Evolutionary conservation across 2,797 vertebrate species (phyloP).

Genomic region (Paramormyrops hopkinsi): DNA sequence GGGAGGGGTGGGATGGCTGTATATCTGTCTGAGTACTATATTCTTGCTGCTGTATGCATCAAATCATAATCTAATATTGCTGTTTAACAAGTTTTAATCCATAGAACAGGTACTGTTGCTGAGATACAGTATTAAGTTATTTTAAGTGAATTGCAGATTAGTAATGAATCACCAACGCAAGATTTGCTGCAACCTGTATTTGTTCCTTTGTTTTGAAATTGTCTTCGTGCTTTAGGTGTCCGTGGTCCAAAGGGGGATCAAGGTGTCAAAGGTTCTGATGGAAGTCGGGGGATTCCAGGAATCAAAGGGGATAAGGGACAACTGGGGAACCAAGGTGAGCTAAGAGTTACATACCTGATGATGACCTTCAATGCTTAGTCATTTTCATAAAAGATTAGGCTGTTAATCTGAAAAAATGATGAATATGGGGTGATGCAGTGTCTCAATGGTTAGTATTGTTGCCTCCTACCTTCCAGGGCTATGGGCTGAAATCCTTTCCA

Average conservation of each 20-base stretch:
- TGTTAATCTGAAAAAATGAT: neutral
- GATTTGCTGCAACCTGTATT: neutral
- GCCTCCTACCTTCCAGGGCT: neutral
- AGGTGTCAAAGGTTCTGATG: conserved; percentile 27
- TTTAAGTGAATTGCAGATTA: neutral
- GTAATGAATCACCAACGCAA: neutral
- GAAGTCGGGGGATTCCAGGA: conserved; percentile 28
- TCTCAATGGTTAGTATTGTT: neutral
- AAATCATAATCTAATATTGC: neutral
- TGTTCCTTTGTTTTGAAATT: neutral
- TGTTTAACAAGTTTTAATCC: neutral
- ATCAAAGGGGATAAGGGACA: conserved; percentile 33
- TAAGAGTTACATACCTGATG: neutral
- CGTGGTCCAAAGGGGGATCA: conserved; percentile 15
- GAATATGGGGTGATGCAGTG: neutral
- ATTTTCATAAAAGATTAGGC: neutral
- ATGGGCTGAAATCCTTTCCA: neutral
- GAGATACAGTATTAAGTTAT: neutral
- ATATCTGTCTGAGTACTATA: neutral
- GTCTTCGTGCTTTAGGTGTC: neutral
- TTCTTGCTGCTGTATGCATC: neutral
- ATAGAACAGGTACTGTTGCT: neutral
- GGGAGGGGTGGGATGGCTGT: neutral
- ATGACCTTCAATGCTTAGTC: neutral
- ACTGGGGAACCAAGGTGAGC: conserved; percentile 44